Evolutionary conservation across 2,888 invertebrate genomes (phyloP).

Genomic region (Stenodema calcarata): DNA sequence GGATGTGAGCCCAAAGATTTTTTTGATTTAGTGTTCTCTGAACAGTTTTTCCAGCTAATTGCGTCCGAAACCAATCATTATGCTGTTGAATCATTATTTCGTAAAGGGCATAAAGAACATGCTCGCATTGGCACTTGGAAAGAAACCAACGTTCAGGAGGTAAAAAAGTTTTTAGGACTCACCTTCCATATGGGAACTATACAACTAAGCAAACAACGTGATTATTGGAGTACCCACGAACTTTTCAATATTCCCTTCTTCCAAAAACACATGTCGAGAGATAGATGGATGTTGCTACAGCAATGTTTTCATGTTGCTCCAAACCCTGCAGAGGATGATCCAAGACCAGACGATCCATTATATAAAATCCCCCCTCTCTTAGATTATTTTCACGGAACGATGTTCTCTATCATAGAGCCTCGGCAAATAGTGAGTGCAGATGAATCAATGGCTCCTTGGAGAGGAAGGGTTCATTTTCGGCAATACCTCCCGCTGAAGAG

Average conservation of each 20-base stretch:
- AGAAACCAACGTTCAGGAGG: neutral
- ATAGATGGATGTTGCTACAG: neutral
- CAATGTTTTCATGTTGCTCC: neutral
- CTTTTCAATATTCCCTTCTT: neutral
- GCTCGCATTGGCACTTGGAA: neutral
- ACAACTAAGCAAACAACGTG: neutral
- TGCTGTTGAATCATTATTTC: neutral
- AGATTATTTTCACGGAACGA: constrained; percentile 60
- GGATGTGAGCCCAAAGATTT: neutral
- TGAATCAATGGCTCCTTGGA: constrained; percentile 56
- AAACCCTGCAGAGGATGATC: neutral
- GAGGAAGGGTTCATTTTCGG: constrained; percentile 57
- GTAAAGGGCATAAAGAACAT: neutral
- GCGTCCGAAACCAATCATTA: neutral
- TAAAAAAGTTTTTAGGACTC: neutral
- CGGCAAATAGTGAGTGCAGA: constrained; percentile 59
- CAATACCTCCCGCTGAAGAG: constrained; percentile 59
- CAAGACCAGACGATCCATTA: neutral
- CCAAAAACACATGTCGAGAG: neutral
- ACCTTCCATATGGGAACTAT: neutral
- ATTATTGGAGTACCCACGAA: neutral
- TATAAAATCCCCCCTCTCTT: constrained; percentile 60
- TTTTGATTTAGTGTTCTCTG: neutral
- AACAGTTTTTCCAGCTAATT: neutral
- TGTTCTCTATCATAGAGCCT: constrained; percentile 59